Conservation (phyloP, 1,140 invertebrate genomes). For the Hestina assimilis region DNA sequence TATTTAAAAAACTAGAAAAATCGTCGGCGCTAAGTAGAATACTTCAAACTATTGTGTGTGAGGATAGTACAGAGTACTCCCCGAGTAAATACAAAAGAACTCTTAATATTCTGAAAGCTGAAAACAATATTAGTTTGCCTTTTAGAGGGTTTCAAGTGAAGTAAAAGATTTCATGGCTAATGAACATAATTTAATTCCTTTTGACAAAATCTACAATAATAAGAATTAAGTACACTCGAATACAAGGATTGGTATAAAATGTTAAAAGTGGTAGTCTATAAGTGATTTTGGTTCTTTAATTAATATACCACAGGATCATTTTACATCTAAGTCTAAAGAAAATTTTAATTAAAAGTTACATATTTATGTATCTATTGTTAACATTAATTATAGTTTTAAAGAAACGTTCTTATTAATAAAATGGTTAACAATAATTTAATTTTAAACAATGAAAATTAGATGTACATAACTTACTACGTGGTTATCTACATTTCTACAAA, state of each 20-base stretch:
- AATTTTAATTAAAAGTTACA: constrained; percentile 32
- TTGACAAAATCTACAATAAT: constrained; percentile 79
- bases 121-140: not conserved
- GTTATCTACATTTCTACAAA: constrained; percentile 76
- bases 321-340: constrained; percentile 45
- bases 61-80: too few relatives aligned
- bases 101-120: too few relatives aligned
- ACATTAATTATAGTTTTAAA: constrained; percentile 15
- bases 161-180: constrained; percentile 39
- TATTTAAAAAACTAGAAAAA: too few relatives aligned
- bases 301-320: constrained; percentile 55
- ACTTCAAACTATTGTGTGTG: too few relatives aligned
- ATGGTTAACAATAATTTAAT: constrained; percentile 29
- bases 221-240: constrained; percentile 77
- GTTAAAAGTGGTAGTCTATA: constrained; percentile 69
- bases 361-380: constrained; percentile 20
- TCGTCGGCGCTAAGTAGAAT: too few relatives aligned
- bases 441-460: constrained; percentile 23
- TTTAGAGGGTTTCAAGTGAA: not conserved
- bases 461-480: constrained; percentile 56
- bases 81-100: too few relatives aligned
- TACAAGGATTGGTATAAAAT: constrained; percentile 77
- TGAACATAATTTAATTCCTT: constrained; percentile 75
- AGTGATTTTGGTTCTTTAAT: constrained; percentile 72
- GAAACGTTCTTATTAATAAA: constrained; percentile 17